These are phyloP conservation scores for Semaprochilodus insignis DNA, from an alignment of 2,797 vertebrate genomes.

Conservation along the genomic window DNA sequence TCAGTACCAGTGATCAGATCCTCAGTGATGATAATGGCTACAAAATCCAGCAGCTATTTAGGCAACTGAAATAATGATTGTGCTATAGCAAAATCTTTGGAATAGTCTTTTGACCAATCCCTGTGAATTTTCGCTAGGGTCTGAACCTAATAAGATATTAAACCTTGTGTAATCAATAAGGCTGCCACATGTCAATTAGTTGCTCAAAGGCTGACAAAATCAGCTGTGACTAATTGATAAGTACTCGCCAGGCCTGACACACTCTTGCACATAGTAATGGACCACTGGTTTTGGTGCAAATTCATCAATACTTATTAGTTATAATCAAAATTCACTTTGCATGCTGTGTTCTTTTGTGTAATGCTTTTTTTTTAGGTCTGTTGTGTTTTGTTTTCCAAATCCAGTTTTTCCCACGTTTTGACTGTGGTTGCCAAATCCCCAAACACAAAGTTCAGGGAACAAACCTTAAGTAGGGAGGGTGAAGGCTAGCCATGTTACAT, in stretches of 20 bases:
- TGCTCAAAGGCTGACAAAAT: not conserved
- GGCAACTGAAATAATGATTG: not conserved
- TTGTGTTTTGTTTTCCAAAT: too few species aligned
- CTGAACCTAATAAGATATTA: too few species aligned
- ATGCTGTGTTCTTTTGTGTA: not conserved
- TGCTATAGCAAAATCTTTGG: too few species aligned
- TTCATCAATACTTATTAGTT: not conserved
- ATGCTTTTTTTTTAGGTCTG: too few species aligned
- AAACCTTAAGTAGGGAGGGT: too few species aligned
- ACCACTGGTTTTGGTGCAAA: not conserved
- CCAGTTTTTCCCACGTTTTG: not conserved
- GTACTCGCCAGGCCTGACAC: not conserved
- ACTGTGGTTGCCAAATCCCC: too few species aligned
- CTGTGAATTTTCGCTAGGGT: not conserved
- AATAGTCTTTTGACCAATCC: not conserved
- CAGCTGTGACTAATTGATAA: not conserved
- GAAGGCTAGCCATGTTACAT: too few species aligned
- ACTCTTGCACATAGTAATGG: not conserved
- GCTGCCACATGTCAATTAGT: not conserved
- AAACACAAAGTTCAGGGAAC: too few species aligned
- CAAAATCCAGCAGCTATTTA: not conserved
- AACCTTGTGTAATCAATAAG: not conserved
- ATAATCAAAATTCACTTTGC: too few species aligned
- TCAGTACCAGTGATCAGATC: not conserved
- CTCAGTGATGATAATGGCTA: constrained; percentile 4